Conservation (phyloP, 2,113 vertebrate genomes). For the Protobothrops flavoviridis region DNA sequence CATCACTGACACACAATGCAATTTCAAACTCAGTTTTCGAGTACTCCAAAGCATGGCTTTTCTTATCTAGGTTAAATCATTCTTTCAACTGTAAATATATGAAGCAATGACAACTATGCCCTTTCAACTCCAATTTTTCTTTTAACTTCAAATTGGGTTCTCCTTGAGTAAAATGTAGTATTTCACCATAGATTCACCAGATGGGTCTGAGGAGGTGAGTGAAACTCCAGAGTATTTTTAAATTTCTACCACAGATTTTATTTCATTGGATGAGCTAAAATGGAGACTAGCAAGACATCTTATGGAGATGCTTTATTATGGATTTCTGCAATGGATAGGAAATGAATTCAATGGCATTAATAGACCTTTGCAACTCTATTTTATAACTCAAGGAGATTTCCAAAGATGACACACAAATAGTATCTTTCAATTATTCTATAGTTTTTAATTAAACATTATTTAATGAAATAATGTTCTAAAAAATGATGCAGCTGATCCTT, state of each 20-base stretch:
- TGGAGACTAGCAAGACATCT: neutral
- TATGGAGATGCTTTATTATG: neutral
- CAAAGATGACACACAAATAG: neutral
- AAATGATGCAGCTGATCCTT: neutral
- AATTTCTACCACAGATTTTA: neutral
- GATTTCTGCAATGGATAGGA: neutral
- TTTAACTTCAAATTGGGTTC: neutral
- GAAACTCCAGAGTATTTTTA: neutral
- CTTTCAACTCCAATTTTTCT: neutral
- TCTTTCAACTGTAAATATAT: neutral
- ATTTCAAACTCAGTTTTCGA: neutral
- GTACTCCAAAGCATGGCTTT: neutral
- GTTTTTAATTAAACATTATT: neutral
- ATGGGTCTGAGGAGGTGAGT: neutral
- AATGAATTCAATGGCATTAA: neutral
- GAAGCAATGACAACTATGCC: neutral
- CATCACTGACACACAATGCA: neutral
- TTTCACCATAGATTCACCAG: neutral
- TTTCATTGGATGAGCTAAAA: neutral
- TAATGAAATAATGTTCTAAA: neutral
- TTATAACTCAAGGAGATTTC: neutral
- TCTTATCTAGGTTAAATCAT: neutral
- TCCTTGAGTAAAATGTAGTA: neutral
- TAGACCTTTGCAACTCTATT: neutral
- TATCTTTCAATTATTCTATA: neutral